Percentiles rank a stretch among this genome's conserved stretches.
phyloP scores from a whole-genome alignment of 92 coral and sea anemone genomes.

The Siderastrea radians region DNA sequence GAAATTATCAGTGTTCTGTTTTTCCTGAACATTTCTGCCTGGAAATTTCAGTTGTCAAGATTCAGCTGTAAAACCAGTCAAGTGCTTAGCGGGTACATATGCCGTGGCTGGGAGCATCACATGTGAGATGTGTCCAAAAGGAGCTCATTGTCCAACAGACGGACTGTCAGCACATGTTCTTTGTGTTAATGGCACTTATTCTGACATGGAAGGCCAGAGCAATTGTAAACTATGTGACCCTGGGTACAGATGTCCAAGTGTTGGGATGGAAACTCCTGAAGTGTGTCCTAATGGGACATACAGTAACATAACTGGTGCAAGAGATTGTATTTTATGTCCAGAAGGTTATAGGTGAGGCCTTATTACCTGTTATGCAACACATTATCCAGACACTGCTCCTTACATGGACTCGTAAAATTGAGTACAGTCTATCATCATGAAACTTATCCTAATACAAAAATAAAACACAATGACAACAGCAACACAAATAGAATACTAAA shows the following conservation, averaged over 20 bases:
- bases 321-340: constrained; percentile 77
- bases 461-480: too few species aligned
- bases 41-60: constrained; percentile 48
- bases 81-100: constrained; percentile 76
- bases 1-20: neutral
- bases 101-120: constrained; percentile 62
- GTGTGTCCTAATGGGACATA: constrained; percentile 86
- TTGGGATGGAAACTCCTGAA: constrained; percentile 65
- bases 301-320: constrained; percentile 55
- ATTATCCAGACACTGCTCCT: neutral
- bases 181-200: constrained; percentile 86
- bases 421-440: too few species aligned
- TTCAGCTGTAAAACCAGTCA: constrained; percentile 74
- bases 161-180: constrained; percentile 61
- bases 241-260: constrained; percentile 80
- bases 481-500: too few species aligned
- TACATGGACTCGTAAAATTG: neutral
- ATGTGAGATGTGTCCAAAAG: constrained; percentile 81
- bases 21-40: constrained; percentile 1
- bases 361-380: neutral
- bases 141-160: constrained; percentile 79
- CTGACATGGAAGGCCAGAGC: constrained; percentile 37
- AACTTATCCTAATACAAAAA: too few species aligned
- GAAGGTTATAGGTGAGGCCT: constrained; percentile 77
- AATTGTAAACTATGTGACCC: constrained; percentile 78